Base-by-base conservation (phyloP, 2,888 invertebrate species). In the Euproctis similis region DNA sequence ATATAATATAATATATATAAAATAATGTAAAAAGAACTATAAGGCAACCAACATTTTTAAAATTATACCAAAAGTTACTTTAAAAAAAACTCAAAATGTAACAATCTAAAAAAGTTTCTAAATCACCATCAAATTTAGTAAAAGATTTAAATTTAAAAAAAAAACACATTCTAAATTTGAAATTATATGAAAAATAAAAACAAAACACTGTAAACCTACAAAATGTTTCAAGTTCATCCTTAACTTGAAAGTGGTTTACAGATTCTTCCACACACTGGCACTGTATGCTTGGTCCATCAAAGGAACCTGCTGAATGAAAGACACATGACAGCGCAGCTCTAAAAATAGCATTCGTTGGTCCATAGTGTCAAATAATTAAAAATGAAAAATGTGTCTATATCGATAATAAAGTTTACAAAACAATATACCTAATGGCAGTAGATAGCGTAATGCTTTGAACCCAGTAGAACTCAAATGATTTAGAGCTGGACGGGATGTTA, bases 321-420 rank as follows among this genome's bases (percentile, higher is more conserved):
- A 33, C 31, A 39, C 49, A 46, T 34, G 37, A 37, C 44, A 42
- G 35, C 41, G 46, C 37, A 37, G 52, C 44, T 50, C 68, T 76
- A 75, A 76, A 72, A 75, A 77, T 74, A 73, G 34, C 58, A 4
- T 10, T 33, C 41, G 30, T 42, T 65, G 62, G 71, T 72, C 59
- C 70, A 74, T 53, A 73, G 70, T 71, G 71, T 69, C 65, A 66
- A 65, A 64, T 77, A 70, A 76, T 70, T 70, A 62, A 21, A 71
- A 69, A 75, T 71, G 69, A 60, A 71, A 67, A 74, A 68, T 52
- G 69, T 72, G 70, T 73, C 74, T 70, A 72, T 60, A 59, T 62
- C 53, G 66, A 72, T 70, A 73, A 61, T 46, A 40, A 26, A 59
- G 56, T 71, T 74, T 69, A 77, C 77, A 69, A 75, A 76, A 74